Percentiles rank a stretch among this genome's conserved stretches.
Conservation (phyloP, 1,140 invertebrate genomes). For the Akabosia matsudoensis region DNA sequence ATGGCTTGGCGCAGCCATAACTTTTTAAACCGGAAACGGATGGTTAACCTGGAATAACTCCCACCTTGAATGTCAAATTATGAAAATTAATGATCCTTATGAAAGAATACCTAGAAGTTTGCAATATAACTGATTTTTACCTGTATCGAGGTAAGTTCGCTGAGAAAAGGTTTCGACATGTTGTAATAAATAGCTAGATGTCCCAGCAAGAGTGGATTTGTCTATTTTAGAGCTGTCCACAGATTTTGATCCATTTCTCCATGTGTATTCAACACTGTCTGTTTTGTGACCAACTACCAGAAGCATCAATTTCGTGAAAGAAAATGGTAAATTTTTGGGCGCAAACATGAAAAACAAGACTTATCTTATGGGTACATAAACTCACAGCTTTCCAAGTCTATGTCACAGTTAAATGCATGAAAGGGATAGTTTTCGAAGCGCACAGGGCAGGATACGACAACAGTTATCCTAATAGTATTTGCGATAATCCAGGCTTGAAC, state of each 20-base stretch:
- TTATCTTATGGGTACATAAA: too few species aligned
- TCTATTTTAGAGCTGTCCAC: background rate
- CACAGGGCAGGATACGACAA: conserved; percentile 95
- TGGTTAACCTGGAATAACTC: background rate
- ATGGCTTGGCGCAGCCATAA: background rate
- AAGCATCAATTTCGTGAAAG: background rate
- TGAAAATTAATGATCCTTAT: background rate
- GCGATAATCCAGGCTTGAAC: background rate
- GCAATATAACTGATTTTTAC: background rate
- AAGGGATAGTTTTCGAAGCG: conserved; percentile 95
- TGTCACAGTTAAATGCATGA: conserved; percentile 91
- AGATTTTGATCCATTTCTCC: conserved; percentile 18
- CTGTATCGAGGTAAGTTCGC: background rate
- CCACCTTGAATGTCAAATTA: conserved; percentile 6
- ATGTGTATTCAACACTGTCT: conserved; percentile 22
- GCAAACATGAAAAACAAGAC: conserved; percentile 43
- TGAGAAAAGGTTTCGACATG: background rate
- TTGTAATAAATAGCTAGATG: background rate
- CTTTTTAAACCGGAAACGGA: background rate
- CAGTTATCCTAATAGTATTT: conserved; percentile 72
- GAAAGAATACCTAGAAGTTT: background rate
- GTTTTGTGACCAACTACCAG: conserved; percentile 27
- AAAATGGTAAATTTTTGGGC: too few species aligned
- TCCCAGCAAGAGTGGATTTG: background rate
- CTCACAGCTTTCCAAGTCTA: conserved; percentile 98